A percentile compares a stretch with the other conserved stretches of the same genome.
phyloP scores from a whole-genome alignment of 2,888 invertebrate genomes.

The Phanerotoma sp. region DNA sequence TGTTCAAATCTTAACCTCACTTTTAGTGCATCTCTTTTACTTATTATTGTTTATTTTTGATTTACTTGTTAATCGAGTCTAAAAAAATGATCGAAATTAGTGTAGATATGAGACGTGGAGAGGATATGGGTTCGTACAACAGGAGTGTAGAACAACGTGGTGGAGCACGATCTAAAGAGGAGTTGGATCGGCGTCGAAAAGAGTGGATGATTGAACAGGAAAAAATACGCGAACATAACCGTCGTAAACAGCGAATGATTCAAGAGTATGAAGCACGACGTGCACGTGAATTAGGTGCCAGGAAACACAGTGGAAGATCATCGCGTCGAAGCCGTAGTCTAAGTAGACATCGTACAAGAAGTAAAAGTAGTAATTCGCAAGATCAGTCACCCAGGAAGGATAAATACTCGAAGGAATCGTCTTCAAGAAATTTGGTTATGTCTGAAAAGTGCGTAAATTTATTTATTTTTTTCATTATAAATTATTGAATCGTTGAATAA shows the following conservation, averaged over 20 bases:
- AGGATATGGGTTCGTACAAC: slow-evolving; percentile 13
- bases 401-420: no score
- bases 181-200: slow-evolving; percentile 34
- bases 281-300: slow-evolving; percentile 22
- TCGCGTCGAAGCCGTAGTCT: slow-evolving; percentile 21
- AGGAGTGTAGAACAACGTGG: no score
- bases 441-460: slow-evolving; percentile 35
- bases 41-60: no score
- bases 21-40: no score
- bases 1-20: no score
- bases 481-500: neutral
- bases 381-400: neutral
- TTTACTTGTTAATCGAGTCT: no score
- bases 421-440: slow-evolving; percentile 28
- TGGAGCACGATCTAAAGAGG: no score
- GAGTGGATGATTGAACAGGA: slow-evolving; percentile 41
- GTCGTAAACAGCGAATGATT: slow-evolving; percentile 39
- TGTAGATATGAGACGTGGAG: no score
- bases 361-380: neutral
- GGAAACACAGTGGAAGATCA: slow-evolving; percentile 26
- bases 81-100: no score
- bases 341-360: slow-evolving; percentile 13
- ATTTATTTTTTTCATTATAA: neutral
- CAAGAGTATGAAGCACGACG: slow-evolving; percentile 35
- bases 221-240: slow-evolving; percentile 36